Evolutionary conservation across 2,888 invertebrate genomes (phyloP).

Genomic region (Prosapia bicincta): DNA sequence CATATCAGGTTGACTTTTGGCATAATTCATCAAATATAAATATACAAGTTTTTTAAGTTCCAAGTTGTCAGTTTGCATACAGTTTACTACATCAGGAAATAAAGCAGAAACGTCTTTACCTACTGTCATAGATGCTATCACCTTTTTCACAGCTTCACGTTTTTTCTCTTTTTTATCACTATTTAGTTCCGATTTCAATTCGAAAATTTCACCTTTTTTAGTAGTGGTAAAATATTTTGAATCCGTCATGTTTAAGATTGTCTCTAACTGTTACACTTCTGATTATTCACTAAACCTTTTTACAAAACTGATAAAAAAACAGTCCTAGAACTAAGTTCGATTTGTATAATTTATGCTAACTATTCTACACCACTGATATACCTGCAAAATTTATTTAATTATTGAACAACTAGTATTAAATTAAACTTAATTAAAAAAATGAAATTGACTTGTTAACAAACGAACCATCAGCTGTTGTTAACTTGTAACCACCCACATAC

Average conservation of each 20-base stretch:
- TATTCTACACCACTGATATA: too few relatives aligned
- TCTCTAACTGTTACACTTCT: too few relatives aligned
- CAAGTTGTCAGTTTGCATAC: conserved; percentile 99
- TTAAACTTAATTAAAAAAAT: too few relatives aligned
- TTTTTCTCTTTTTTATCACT: conserved; percentile 99
- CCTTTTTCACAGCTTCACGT: conserved; percentile 99
- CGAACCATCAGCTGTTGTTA: too few relatives aligned
- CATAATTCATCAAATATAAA: conserved; percentile 99
- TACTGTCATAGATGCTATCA: conserved; percentile 99
- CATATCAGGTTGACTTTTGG: conserved; percentile 99
- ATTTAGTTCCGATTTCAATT: conserved; percentile 96
- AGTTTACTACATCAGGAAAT: conserved; percentile 99
- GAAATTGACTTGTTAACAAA: too few relatives aligned
- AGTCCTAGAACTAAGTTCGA: too few relatives aligned
- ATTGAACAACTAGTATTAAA: too few relatives aligned
- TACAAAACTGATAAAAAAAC: too few relatives aligned
- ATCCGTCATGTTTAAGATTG: conserved; percentile 91
- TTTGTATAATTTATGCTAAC: too few relatives aligned
- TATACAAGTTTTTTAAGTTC: conserved; percentile 98
- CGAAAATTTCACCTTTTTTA: conserved; percentile 99
- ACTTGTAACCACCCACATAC: too few relatives aligned
- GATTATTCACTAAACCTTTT: too few relatives aligned
- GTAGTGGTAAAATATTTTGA: conserved; percentile 99
- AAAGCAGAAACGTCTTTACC: conserved; percentile 98
- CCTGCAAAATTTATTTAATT: too few relatives aligned